Evolutionary conservation across 2,797 vertebrate genomes (phyloP).

Genomic region (Ptychadena robeensis): DNA sequence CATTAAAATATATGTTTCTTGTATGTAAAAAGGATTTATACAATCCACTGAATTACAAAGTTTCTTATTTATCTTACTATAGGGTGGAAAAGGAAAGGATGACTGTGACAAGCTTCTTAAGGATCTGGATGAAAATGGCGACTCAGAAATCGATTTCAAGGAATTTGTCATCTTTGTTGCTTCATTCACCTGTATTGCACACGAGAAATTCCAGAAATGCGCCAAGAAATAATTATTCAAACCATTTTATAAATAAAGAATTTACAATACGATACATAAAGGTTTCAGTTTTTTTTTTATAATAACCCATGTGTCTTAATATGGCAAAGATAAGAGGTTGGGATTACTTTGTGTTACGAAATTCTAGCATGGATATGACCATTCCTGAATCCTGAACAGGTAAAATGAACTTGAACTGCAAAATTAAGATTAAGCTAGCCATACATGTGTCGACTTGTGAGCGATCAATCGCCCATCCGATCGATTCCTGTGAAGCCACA

Average conservation of each 20-base stretch:
- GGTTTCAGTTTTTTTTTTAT: neutral
- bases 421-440: too few relatives aligned
- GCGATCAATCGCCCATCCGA: too few relatives aligned
- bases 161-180: slow-evolving; percentile 76
- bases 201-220: slow-evolving; percentile 61
- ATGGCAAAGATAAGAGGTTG: too few relatives aligned
- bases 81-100: slow-evolving; percentile 67
- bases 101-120: slow-evolving; percentile 70
- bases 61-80: slow-evolving; percentile 23
- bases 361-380: too few relatives aligned
- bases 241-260: neutral
- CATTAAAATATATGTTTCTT: too few relatives aligned
- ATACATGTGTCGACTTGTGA: too few relatives aligned
- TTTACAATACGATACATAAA: neutral
- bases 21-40: neutral
- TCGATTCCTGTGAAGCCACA: too few relatives aligned
- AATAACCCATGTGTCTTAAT: too few relatives aligned
- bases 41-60: neutral
- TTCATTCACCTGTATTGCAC: slow-evolving; percentile 69
- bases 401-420: too few relatives aligned
- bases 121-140: slow-evolving; percentile 72
- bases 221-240: slow-evolving; percentile 15
- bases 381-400: too few relatives aligned
- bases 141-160: slow-evolving; percentile 76
- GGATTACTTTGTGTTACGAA: too few relatives aligned